A percentile compares a stretch with the other conserved stretches of the same genome.
phyloP scores from a whole-genome alignment of 2,888 invertebrate genomes.

The Criorhina ranunculi region DNA sequence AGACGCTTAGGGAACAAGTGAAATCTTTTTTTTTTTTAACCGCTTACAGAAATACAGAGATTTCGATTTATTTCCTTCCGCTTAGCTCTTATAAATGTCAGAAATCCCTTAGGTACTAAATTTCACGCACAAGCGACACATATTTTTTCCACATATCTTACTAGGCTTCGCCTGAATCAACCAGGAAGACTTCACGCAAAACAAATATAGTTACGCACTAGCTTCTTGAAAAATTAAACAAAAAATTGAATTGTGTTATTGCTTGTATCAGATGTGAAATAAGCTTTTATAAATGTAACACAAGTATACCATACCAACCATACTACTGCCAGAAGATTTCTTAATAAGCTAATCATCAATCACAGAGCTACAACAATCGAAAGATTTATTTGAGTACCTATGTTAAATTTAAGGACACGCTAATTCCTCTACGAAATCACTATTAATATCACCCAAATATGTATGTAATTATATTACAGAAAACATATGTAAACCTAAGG shows the following conservation, averaged over 20 bases:
- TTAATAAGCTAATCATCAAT: constrained; percentile 82
- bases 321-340: constrained; percentile 85
- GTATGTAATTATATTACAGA: constrained; percentile 27
- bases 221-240: constrained; percentile 37
- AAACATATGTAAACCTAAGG: constrained; percentile 23
- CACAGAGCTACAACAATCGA: constrained; percentile 72
- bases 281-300: constrained; percentile 73
- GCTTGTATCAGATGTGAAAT: constrained; percentile 68
- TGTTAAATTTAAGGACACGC: constrained; percentile 70
- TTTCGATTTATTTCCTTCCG: constrained; percentile 1
- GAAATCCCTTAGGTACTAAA: constrained; percentile 37
- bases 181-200: constrained; percentile 63
- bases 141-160: constrained; percentile 28
- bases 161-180: constrained; percentile 14
- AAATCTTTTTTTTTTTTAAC: background rate
- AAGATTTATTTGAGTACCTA: constrained; percentile 57
- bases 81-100: constrained; percentile 49
- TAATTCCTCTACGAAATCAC: constrained; percentile 30
- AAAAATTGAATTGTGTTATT: constrained; percentile 62
- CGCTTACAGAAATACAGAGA: background rate
- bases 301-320: constrained; percentile 84
- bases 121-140: constrained; percentile 9
- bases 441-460: constrained; percentile 41
- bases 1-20: no score
- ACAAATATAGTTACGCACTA: constrained; percentile 75